Conservation (phyloP, 2,888 invertebrate genomes). For the Thecophora atra region DNA sequence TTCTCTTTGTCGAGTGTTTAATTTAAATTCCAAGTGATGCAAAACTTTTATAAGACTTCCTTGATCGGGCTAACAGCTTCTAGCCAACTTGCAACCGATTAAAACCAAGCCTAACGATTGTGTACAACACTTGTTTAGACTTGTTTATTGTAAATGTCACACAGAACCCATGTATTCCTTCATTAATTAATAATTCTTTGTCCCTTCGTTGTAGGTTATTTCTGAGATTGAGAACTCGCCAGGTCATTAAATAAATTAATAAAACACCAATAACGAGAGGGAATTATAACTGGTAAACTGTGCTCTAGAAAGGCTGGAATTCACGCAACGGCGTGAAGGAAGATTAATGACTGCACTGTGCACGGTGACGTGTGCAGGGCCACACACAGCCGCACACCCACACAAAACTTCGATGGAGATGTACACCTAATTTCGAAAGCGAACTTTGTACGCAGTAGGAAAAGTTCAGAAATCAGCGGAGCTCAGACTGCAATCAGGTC, state of each 20-base stretch:
- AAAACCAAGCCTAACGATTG: no score
- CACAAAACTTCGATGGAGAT: neutral
- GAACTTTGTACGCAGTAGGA: constrained; percentile 39
- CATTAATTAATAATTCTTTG: no score
- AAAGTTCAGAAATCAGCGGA: constrained; percentile 54
- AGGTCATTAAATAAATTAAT: constrained; percentile 43
- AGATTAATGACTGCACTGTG: constrained; percentile 67
- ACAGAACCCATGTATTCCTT: no score
- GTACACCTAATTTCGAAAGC: constrained; percentile 20
- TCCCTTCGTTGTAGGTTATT: neutral
- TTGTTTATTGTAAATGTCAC: no score
- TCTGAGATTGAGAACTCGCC: neutral
- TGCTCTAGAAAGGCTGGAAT: neutral
- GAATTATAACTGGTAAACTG: constrained; percentile 40
- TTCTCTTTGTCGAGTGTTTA: no score
- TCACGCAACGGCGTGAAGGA: constrained; percentile 44
- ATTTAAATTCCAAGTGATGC: no score
- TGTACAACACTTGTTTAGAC: no score
- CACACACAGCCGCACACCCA: neutral
- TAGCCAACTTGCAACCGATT: no score
- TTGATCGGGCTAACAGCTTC: no score
- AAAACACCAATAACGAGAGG: constrained; percentile 43
- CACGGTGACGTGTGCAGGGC: constrained; percentile 55
- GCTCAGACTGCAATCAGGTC: constrained; percentile 47
- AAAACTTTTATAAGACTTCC: no score